These are phyloP conservation scores for Holothuria leucospilota DNA, from an alignment of 53 echinoderm and acorn worm genomes.

Conservation along the genomic window DNA sequence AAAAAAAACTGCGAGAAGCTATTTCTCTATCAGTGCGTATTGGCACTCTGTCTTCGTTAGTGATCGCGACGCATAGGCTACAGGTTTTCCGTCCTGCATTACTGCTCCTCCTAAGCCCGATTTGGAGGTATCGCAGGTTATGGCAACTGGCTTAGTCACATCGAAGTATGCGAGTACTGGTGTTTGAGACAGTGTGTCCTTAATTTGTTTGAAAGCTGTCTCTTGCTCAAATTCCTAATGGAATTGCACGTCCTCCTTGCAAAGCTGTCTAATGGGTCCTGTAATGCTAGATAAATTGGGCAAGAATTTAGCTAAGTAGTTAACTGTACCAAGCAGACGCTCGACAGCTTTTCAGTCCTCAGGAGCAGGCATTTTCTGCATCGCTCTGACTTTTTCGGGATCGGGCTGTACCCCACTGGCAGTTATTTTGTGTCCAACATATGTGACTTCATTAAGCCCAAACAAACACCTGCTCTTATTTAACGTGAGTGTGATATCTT, in stretches of 20 bases:
- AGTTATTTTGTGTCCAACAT: slow-evolving; percentile 64
- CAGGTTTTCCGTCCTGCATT: slow-evolving; percentile 55
- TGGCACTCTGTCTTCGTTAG: slow-evolving; percentile 27
- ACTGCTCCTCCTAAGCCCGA: slow-evolving; percentile 53
- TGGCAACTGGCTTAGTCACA: slow-evolving; percentile 37
- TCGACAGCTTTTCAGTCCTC: slow-evolving; percentile 53
- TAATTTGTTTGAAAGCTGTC: slow-evolving; percentile 53
- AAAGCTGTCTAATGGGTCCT: slow-evolving; percentile 45
- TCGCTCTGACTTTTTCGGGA: slow-evolving; percentile 55
- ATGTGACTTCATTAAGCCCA: slow-evolving; percentile 14
- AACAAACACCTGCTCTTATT: slow-evolving; percentile 49
- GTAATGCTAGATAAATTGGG: slow-evolving; percentile 65
- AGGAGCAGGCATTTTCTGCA: slow-evolving; percentile 59
- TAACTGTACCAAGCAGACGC: slow-evolving; percentile 54
- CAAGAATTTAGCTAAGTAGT: slow-evolving; percentile 64
- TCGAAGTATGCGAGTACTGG: slow-evolving; percentile 73
- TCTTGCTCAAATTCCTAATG: slow-evolving; percentile 56
- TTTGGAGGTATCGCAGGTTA: slow-evolving; percentile 69
- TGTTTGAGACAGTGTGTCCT: slow-evolving; percentile 37
- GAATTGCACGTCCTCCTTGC: slow-evolving; percentile 33
- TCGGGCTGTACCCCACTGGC: slow-evolving; percentile 53
- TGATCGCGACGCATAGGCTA: slow-evolving; percentile 26
- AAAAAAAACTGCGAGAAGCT: slow-evolving; percentile 32
- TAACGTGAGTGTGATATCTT: slow-evolving; percentile 44
- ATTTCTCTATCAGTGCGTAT: slow-evolving; percentile 58